These are phyloP conservation scores for Campoletis raptor DNA, from an alignment of 2,888 invertebrate species.

Conservation along the genomic window DNA sequence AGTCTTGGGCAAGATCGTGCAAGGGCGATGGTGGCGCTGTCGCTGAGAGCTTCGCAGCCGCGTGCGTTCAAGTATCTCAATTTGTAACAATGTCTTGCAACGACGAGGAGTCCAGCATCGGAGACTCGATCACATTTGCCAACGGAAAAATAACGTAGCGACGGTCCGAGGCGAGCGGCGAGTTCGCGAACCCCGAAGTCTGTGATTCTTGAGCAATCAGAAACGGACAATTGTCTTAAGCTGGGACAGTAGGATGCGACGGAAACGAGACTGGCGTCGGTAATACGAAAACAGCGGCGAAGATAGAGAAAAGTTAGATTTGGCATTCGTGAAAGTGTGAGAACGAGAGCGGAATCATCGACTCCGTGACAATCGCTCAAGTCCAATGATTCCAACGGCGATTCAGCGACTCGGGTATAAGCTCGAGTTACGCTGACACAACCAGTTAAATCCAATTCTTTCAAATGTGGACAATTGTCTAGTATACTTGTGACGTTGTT, in stretches of 20 bases:
- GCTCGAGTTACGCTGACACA: constrained; percentile 78
- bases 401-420: constrained; percentile 78
- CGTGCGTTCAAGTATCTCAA: constrained; percentile 95
- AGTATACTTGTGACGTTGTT: constrained; percentile 77
- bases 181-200: constrained; percentile 96
- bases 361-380: constrained; percentile 95
- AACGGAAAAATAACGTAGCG: constrained; percentile 96
- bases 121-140: constrained; percentile 97
- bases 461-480: constrained; percentile 79
- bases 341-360: constrained; percentile 93
- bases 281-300: constrained; percentile 94
- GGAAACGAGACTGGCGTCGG: constrained; percentile 96
- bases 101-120: constrained; percentile 94
- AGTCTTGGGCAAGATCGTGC: constrained; percentile 94
- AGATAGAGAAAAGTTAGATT: constrained; percentile 95
- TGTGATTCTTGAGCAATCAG: constrained; percentile 95
- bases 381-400: constrained; percentile 94
- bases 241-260: constrained; percentile 95
- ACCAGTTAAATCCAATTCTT: constrained; percentile 80
- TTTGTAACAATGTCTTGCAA: constrained; percentile 95
- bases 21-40: constrained; percentile 94
- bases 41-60: constrained; percentile 97
- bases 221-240: constrained; percentile 94
- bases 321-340: constrained; percentile 94
- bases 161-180: constrained; percentile 93